Conservation (phyloP, 2,113 vertebrate genomes). For the Collichthys lucidus region DNA sequence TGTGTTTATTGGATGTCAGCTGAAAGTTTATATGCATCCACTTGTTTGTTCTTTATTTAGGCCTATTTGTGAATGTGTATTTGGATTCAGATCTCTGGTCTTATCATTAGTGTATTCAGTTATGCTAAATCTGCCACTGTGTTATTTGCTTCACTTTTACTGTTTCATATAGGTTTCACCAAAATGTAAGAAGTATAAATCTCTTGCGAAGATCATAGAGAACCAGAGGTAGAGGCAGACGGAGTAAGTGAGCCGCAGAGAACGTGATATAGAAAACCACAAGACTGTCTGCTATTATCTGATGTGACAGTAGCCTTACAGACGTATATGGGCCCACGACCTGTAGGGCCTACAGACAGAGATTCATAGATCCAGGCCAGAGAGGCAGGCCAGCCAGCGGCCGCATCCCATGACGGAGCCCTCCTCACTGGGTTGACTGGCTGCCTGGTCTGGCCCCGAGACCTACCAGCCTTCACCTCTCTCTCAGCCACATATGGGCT, state of each 20-base stretch:
- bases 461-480: slow-evolving; percentile 70
- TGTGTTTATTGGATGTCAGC: neutral
- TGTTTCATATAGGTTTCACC: neutral
- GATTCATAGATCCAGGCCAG: slow-evolving; percentile 67
- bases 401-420: slow-evolving; percentile 62
- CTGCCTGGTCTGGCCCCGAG: slow-evolving; percentile 68
- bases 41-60: neutral
- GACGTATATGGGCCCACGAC: slow-evolving; percentile 54
- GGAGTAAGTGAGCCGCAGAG: slow-evolving; percentile 25
- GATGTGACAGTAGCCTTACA: slow-evolving; percentile 80
- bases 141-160: neutral
- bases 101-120: neutral
- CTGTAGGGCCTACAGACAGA: slow-evolving; percentile 64
- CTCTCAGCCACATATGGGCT: slow-evolving; percentile 70
- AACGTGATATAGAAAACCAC: slow-evolving; percentile 28
- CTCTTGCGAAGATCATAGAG: neutral
- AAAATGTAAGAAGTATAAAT: neutral
- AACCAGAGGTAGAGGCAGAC: slow-evolving; percentile 10
- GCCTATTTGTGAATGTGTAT: neutral
- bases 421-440: slow-evolving; percentile 64
- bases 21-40: neutral
- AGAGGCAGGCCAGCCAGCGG: slow-evolving; percentile 62
- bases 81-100: neutral
- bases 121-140: neutral
- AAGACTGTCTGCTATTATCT: slow-evolving; percentile 64